phyloP scores from a whole-genome alignment of 2,797 vertebrate genomes.

The Zalophus californianus region DNA sequence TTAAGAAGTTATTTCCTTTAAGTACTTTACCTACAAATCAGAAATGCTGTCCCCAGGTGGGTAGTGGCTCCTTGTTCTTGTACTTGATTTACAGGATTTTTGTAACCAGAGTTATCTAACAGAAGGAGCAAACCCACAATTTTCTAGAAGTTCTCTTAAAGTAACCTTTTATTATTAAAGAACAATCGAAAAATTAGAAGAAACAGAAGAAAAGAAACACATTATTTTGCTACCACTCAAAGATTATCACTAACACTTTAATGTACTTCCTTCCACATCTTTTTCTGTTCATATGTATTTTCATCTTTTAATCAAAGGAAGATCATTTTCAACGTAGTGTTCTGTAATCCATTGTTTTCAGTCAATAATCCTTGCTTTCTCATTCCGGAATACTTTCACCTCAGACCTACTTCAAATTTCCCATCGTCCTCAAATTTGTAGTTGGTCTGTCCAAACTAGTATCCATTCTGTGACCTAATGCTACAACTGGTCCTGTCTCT shows the following conservation, averaged over 20 bases:
- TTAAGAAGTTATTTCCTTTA: not conserved
- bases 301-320: constrained; percentile 42
- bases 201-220: constrained; percentile 19
- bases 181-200: not conserved
- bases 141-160: constrained; percentile 42
- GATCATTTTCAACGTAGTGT: not conserved
- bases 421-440: not conserved
- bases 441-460: not conserved
- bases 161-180: constrained; percentile 36
- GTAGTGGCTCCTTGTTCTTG: not conserved
- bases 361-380: constrained; percentile 18
- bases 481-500: not conserved
- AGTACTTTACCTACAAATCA: constrained; percentile 20
- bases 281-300: constrained; percentile 24
- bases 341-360: constrained; percentile 2
- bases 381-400: constrained; percentile 13
- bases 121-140: not conserved
- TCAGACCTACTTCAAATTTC: not conserved
- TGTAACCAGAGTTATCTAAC: not conserved
- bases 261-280: not conserved
- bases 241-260: not conserved
- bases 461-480: not conserved
- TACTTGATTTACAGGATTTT: constrained; percentile 15
- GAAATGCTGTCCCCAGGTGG: not conserved
- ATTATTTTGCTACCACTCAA: not conserved